Conservation (phyloP, 2,113 vertebrate species). For the Neoarius graeffei region DNA sequence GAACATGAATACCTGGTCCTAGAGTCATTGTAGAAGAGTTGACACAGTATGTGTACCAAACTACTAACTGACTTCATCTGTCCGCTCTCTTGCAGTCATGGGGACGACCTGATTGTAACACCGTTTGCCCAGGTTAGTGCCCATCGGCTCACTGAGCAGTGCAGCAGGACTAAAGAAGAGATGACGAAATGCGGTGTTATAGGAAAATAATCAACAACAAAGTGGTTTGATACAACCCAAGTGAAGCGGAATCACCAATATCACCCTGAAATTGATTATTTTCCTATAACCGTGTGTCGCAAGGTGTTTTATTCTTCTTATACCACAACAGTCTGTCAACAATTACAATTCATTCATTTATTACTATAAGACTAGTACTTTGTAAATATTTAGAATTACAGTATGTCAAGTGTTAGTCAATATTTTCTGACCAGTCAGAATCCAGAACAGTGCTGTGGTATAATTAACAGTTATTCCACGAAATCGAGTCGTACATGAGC, state of each 20-base stretch:
- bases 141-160: background rate
- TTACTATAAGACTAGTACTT: background rate
- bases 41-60: background rate
- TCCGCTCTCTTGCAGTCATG: conserved; percentile 53
- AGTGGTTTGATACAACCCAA: background rate
- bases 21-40: background rate
- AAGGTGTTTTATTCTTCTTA: background rate
- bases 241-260: background rate
- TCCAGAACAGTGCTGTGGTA: background rate
- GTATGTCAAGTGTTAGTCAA: background rate
- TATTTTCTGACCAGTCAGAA: background rate
- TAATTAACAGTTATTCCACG: too few species aligned
- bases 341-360: background rate
- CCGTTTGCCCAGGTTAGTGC: conserved; percentile 58
- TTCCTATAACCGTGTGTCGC: background rate
- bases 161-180: background rate
- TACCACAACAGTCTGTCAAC: background rate
- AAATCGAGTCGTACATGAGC: too few species aligned
- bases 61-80: conserved; percentile 26
- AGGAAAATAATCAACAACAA: background rate
- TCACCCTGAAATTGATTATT: background rate
- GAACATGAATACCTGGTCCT: background rate
- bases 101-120: conserved; percentile 58
- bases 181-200: background rate
- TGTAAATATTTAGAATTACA: background rate